Evolutionary conservation across 2,113 vertebrate species (phyloP).

Genomic region (Camelus bactrianus): DNA sequence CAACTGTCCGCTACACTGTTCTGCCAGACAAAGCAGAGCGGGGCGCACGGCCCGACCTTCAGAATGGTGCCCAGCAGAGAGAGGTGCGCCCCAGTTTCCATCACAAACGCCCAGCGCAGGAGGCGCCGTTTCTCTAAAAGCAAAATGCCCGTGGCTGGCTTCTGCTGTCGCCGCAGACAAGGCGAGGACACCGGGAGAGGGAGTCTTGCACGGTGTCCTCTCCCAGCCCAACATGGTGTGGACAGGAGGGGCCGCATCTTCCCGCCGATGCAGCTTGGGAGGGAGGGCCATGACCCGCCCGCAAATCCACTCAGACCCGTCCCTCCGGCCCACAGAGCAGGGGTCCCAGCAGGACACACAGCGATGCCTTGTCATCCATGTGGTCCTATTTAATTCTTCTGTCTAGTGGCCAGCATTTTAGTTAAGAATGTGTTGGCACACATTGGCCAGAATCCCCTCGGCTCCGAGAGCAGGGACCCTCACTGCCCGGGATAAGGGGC

Average conservation of each 20-base stretch:
- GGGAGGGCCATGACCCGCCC: no score
- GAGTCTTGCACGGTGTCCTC: background rate
- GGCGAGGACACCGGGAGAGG: background rate
- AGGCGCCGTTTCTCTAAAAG: background rate
- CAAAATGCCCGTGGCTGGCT: background rate
- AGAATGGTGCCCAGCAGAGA: background rate
- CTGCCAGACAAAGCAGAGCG: background rate
- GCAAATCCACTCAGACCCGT: background rate
- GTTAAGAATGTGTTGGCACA: slow-evolving; percentile 29
- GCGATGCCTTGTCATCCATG: background rate
- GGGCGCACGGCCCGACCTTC: background rate
- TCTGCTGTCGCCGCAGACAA: background rate
- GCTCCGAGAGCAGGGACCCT: background rate
- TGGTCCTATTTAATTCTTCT: background rate
- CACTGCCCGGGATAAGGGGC: background rate
- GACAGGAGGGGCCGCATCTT: background rate
- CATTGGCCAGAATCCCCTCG: slow-evolving; percentile 3
- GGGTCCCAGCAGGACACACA: background rate
- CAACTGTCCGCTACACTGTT: background rate
- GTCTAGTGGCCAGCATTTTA: slow-evolving; percentile 41
- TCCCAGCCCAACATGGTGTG: background rate
- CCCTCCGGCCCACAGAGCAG: background rate
- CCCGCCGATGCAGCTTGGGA: background rate
- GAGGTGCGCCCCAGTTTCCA: background rate
- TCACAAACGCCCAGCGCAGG: background rate